Percentiles rank a stretch among this genome's conserved stretches.
phyloP scores from a whole-genome alignment of 2,888 invertebrate species.

The Hoplodrina blanda region DNA sequence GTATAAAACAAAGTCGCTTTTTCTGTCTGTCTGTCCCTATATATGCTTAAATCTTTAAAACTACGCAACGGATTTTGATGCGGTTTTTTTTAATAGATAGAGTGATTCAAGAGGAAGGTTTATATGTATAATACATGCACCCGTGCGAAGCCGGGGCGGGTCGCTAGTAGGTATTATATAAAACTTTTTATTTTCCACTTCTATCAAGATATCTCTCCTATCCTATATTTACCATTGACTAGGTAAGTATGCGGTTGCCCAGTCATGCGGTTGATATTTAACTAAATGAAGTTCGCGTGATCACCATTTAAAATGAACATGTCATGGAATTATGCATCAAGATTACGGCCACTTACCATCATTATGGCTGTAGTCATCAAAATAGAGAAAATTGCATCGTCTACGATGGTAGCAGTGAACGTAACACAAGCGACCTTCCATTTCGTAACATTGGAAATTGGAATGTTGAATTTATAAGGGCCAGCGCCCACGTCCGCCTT shows the following conservation, averaged over 20 bases:
- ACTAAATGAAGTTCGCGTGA: constrained; percentile 39
- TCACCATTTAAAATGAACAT: constrained; percentile 18
- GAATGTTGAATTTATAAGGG: constrained; percentile 23
- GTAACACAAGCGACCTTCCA: constrained; percentile 26
- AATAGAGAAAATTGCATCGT: constrained; percentile 23
- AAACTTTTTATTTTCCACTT: constrained; percentile 30
- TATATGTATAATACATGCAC: too few relatives aligned
- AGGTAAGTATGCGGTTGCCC: background rate
- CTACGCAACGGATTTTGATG: too few relatives aligned
- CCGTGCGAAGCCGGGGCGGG: too few relatives aligned
- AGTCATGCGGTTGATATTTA: constrained; percentile 50
- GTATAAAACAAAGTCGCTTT: too few relatives aligned
- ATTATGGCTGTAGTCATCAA: constrained; percentile 33
- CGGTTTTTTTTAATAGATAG: too few relatives aligned
- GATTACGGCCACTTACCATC: constrained; percentile 31
- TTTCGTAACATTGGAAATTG: constrained; percentile 45
- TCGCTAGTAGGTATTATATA: too few relatives aligned
- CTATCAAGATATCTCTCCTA: background rate
- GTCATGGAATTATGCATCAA: constrained; percentile 33
- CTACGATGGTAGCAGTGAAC: background rate
- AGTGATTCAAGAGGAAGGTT: too few relatives aligned
- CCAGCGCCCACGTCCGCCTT: too few relatives aligned
- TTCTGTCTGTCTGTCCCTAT: too few relatives aligned
- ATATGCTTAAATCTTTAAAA: too few relatives aligned
- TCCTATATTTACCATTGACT: constrained; percentile 8